Evolutionary conservation across 2,797 vertebrate genomes (phyloP), one percentile per base, ranked within the genome.

Genomic region (Sardinella longiceps): DNA sequence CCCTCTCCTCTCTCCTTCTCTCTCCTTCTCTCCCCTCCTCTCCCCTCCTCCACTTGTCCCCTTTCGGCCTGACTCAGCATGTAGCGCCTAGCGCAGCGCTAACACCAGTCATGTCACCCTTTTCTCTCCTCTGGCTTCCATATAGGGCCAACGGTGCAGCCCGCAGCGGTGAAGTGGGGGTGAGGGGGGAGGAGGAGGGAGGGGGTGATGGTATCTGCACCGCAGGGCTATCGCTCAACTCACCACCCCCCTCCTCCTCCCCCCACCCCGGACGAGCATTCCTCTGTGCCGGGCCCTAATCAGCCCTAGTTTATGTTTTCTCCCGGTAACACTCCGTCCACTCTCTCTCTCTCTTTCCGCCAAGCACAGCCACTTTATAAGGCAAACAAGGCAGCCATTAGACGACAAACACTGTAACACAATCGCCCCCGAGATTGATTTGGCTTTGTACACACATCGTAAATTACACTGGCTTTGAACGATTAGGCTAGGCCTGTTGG

Each of bases 391-490:
- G 10, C 60, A 39, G 25, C 60, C 45, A n/a, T 85, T 81, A 84
- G 66, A 46, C 33, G 33, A 58, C 74, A 77, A 43, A 82, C 43
- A 81, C 39, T 56, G 25, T 66, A 80, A 7, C 70, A 77, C 37
- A 77, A 77, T 77, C 6, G 37, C 1, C 37, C 37, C 51, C 43
- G 77, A 80, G n/a, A 66, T 45, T 80, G 80, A 82, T 81, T 81
- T 56, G 7, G 14, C 25, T 82, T 83, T 84, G 82, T 87, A 77
- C 70, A 48, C 20, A 43, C 12, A 58, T 87, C 86, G 80, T 88
- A 86, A 87, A 89, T 89, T 84, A 84, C 70, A 20, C 37, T 23
- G 4, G 1, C 37, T n/a, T n/a, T 25, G 25, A 66, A 77, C 46
- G 53, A 84, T 85, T 81, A 80, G 39, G 28, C 58, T 81, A 56